Conservation (phyloP, 1,140 invertebrate genomes). For the Trachymyrmex septentrionalis region DNA sequence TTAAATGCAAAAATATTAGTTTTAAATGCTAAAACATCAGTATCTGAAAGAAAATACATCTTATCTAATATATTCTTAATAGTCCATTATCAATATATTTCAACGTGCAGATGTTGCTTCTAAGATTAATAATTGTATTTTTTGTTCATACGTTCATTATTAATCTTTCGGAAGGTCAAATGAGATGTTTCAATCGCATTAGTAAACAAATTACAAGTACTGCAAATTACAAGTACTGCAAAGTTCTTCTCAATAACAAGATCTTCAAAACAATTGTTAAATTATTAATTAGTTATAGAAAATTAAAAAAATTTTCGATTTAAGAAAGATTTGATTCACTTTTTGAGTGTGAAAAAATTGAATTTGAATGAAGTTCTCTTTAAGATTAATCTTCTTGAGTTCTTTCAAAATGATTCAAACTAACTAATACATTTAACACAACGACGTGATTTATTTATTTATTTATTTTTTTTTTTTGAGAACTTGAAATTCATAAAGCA, state of each 20-base stretch:
- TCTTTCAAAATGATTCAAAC: not conserved
- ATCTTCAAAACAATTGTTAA: not conserved
- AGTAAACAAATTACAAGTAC: conserved; percentile 6
- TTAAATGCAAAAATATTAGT: not conserved
- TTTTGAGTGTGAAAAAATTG: not conserved
- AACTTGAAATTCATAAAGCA: not conserved
- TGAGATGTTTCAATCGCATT: not conserved
- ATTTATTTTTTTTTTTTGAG: not conserved
- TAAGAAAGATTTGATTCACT: not conserved
- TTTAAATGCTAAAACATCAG: not conserved
- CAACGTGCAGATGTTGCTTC: not conserved
- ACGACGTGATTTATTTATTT: not conserved
- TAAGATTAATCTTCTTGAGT: conserved; percentile 3
- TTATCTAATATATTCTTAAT: conserved; percentile 39
- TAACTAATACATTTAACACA: not conserved
- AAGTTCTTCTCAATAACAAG: not conserved
- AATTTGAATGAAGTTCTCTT: not conserved
- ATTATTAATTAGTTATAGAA: not conserved
- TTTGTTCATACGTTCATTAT: not conserved
- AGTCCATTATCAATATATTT: conserved; percentile 1
- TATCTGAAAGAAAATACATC: conserved; percentile 12
- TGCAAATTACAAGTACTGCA: too few relatives aligned
- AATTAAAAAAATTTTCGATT: not conserved
- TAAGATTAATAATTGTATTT: not conserved
- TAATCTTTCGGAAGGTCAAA: not conserved